Evolutionary conservation across 2,797 vertebrate species (phyloP), one percentile per base, ranked within the genome.

Genomic region (Microtus californicus): DNA sequence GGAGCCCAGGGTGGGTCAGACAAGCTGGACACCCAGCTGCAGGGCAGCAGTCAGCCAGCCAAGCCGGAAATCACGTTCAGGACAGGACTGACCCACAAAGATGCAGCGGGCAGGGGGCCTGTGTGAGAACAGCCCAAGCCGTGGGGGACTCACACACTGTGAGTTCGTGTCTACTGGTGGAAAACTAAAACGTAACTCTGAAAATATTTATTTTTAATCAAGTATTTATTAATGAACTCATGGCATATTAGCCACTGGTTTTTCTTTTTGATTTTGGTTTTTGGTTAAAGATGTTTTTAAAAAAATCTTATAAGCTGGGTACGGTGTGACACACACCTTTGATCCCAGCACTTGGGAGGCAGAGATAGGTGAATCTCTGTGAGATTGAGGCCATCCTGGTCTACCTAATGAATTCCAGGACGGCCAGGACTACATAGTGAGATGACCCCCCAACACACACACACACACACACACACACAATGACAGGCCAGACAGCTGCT

Each of bases 151-250:
- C 40, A 34, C 65, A 2, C 65, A 2, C 80, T 34, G 12, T 65
- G n/a, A 31, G 27, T 48, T 76, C 40, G 1, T 34, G 54, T 29
- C 81, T 82, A 63, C 31, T 37, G 40, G 69, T 5, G 17, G 15
- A 73, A 91, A 90, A 91, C n/a, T 23, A 76, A 83, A 90, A 40
- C 54, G 37, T 1, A 95, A 29, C 67, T 94, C 71, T 87, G 51
- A 91, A 85, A 93, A 85, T 51, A 51, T 2, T 45, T 56, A 56
- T 59, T 74, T 96, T 82, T 90, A 77, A 65, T 51, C 37, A 79
- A 71, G 6, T 90, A 83, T 45, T 76, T 31, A 87, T 54, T 86
- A 83, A 89, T 54, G 69, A 95, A 43, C 59, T 90, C 48, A 37
- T 73, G 81, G n/a, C 8, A 43, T 21, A 14, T 65, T 69, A 71